These are phyloP conservation scores for Argyrosomus regius DNA, from an alignment of 2,797 vertebrate genomes.

Conservation along the genomic window DNA sequence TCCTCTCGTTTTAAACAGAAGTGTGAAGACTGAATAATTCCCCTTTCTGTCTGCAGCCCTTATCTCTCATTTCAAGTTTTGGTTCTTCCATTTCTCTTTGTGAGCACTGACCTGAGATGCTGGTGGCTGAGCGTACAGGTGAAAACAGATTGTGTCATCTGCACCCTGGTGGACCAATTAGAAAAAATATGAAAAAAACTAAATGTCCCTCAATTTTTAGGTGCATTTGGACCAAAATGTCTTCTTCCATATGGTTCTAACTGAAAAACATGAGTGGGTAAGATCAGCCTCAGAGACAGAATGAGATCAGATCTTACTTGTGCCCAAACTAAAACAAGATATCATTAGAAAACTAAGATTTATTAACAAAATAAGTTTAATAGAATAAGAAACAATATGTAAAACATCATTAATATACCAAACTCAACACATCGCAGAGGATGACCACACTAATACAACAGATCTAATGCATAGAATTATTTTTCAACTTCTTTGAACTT, in stretches of 20 bases:
- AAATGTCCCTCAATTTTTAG: background rate
- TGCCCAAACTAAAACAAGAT: background rate
- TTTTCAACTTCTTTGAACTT: background rate
- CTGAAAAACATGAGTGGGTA: background rate
- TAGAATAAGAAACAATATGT: background rate
- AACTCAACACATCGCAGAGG: background rate
- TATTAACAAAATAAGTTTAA: conserved; percentile 30
- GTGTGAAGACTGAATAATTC: too few relatives aligned
- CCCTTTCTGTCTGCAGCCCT: too few relatives aligned
- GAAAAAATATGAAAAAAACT: too few relatives aligned
- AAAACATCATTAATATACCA: conserved; percentile 17
- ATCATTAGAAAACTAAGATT: conserved; percentile 8
- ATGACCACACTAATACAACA: background rate
- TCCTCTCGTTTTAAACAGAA: too few relatives aligned
- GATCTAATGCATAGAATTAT: background rate
- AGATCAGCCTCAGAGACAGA: background rate
- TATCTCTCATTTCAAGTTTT: too few relatives aligned
- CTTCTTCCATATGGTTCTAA: background rate
- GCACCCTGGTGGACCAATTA: too few relatives aligned
- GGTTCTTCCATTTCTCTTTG: background rate
- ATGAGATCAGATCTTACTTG: background rate
- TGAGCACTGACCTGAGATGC: background rate
- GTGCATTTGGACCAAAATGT: background rate
- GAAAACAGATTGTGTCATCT: background rate
- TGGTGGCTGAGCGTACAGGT: background rate